Conservation (phyloP, 2,113 vertebrate species). For the Platysteira castanea region DNA sequence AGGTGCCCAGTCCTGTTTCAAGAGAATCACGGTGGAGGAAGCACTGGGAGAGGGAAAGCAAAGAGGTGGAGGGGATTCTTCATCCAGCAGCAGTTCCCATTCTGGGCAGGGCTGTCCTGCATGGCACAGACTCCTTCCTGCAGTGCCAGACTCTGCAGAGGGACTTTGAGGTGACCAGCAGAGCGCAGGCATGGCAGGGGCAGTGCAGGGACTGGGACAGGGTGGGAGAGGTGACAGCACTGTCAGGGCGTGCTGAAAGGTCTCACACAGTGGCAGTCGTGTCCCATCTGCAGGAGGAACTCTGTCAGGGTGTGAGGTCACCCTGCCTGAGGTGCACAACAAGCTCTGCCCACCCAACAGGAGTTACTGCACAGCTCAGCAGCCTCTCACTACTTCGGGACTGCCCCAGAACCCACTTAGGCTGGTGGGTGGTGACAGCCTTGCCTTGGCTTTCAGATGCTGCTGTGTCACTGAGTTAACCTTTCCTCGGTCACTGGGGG, state of each 20-base stretch:
- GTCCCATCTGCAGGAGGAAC: not conserved
- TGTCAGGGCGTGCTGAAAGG: not conserved
- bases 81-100: not conserved
- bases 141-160: not conserved
- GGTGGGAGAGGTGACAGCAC: not conserved
- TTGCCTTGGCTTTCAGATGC: not conserved
- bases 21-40: not conserved
- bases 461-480: not conserved
- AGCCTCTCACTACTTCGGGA: not conserved
- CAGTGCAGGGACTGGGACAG: not conserved
- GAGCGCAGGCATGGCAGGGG: rapidly evolving
- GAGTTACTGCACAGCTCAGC: not conserved
- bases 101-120: not conserved
- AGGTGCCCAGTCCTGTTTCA: not conserved
- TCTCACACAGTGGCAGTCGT: not conserved
- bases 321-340: not conserved
- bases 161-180: not conserved
- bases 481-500: not conserved
- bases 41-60: not conserved
- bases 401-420: not conserved
- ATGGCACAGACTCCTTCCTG: not conserved
- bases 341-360: not conserved
- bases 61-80: not conserved
- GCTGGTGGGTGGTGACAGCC: not conserved
- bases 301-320: not conserved